Base-by-base conservation (phyloP, 1,140 invertebrate genomes). In the Sipha flava region DNA sequence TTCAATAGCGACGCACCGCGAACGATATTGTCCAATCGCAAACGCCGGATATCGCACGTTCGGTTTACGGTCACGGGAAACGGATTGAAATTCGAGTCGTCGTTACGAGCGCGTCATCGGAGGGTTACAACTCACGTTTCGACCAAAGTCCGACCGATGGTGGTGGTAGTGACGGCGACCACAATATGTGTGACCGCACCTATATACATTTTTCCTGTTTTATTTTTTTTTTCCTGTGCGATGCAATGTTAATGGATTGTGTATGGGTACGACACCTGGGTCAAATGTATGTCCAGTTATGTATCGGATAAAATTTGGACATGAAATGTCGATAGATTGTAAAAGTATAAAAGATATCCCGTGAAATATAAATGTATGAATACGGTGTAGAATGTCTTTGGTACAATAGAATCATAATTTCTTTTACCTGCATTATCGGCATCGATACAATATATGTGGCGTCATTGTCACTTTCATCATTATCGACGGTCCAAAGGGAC, bases 351-450 rank as follows among this genome's bases (percentile, higher is more conserved):
- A 75, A 75, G 14, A 37, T 23, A 75, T 70, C n/a, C 49, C 10
- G 52, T n/a, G 2, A 47, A 23, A 40, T 29, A n/a, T 2, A n/a
- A n/a, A n/a, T n/a, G n/a, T n/a, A n/a, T n/a, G n/a, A 6, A 47
- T 29, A 45, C 66, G 23, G 21, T 43, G n/a, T 26, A 10, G 3
- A 18, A 26, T 26, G 29, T 45, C 14, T 0, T 16, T 29, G n/a
- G 40, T 47, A 70, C 66, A 70, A 70, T 70, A 29, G 40, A 70
- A 70, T 16, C n/a, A 52, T 59, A 59, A 77, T 77, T 57, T 54
- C 14, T 77, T 59, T 59, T 77, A 77, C 52, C 73, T 77, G 49
- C 12, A 54, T 21, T 16, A 34, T 37, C 5, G 12, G 12, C 9
- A 34, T 37, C 5, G 12, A 6, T 73, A 23, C 29, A 2, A 16